Evolutionary conservation across 2,113 vertebrate genomes (phyloP).

Genomic region (human): GRCh38 chr13:30675001-30675500

Average conservation of each 20-base stretch:
- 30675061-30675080: neutral
- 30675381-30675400: too few relatives aligned
- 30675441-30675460: neutral
- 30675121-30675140: neutral
- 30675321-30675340: neutral
- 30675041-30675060: neutral
- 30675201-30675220: neutral
- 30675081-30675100: neutral
- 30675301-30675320: neutral
- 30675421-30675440: neutral
- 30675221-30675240: neutral
- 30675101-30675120: neutral
- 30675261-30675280: neutral
- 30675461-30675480: neutral
- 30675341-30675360: rapidly evolving
- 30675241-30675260: neutral
- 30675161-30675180: neutral
- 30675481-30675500: neutral
- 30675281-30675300: neutral
- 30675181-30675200: neutral
- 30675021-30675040: neutral
- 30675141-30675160: neutral
- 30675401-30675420: neutral
- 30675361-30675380: neutral
- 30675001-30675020: neutral